A percentile compares a stretch with the other conserved stretches of the same genome.
These are phyloP conservation scores for Drosophila stalkeri DNA, from an alignment of 2,888 invertebrate genomes.

Conservation along the genomic window DNA sequence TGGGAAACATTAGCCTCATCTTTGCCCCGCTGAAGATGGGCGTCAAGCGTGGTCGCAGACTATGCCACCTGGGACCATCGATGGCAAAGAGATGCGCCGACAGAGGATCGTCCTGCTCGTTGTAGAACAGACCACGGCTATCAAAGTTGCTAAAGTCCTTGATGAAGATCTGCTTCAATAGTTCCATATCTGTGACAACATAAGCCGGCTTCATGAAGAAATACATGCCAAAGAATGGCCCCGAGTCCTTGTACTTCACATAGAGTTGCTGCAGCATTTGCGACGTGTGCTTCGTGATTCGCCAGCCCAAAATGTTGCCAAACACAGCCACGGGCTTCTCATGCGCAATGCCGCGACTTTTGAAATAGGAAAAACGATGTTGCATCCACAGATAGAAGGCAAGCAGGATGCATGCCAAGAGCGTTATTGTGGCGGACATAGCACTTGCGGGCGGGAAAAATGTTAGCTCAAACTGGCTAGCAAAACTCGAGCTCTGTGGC, in stretches of 20 bases:
- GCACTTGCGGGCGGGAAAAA: not conserved
- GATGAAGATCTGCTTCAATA: conserved; percentile 78
- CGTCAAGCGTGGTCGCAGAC: conserved; percentile 79
- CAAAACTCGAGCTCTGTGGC: not conserved
- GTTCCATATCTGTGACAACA: conserved; percentile 74
- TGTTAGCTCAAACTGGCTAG: conserved; percentile 13
- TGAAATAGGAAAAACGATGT: conserved; percentile 53
- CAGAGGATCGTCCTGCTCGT: conserved; percentile 83
- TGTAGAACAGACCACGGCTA: conserved; percentile 79
- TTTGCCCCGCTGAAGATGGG: conserved; percentile 83
- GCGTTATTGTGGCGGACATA: conserved; percentile 27
- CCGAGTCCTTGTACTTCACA: conserved; percentile 65
- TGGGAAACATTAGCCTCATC: conserved; percentile 83
- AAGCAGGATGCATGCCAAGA: conserved; percentile 26
- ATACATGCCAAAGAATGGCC: conserved; percentile 81
- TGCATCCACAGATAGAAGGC: conserved; percentile 50
- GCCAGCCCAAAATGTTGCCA: conserved; percentile 65
- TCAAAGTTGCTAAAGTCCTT: conserved; percentile 82
- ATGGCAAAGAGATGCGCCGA: conserved; percentile 83
- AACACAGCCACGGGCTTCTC: conserved; percentile 56
- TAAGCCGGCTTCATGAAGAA: conserved; percentile 62
- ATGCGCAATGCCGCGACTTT: conserved; percentile 63
- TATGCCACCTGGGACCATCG: conserved; percentile 84
- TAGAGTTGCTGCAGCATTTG: conserved; percentile 63
- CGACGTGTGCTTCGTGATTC: conserved; percentile 48